Conservation (phyloP, 2,113 vertebrate genomes). For the Romanogobio albipinnatus region DNA sequence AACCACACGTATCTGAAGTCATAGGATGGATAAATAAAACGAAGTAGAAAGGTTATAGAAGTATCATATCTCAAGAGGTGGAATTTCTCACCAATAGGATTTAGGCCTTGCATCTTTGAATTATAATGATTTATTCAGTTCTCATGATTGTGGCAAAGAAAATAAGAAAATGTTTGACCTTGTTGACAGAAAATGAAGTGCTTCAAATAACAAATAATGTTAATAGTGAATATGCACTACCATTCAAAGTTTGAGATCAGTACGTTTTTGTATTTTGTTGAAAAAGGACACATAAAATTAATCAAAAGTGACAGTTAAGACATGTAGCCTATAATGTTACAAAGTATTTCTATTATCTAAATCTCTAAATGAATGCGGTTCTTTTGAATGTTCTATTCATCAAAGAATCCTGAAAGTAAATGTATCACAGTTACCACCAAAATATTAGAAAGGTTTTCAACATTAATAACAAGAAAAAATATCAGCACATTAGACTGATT, state of each 20-base stretch:
- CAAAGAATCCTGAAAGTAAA: background rate
- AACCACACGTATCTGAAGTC: background rate
- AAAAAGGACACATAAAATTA: background rate
- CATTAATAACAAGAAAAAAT: background rate
- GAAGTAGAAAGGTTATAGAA: background rate
- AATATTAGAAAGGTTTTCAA: background rate
- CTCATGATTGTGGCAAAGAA: background rate
- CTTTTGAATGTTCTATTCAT: background rate
- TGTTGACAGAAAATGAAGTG: background rate
- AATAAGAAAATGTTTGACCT: background rate
- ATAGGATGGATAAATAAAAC: constrained; percentile 16
- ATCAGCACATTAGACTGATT: background rate
- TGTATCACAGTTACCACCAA: background rate
- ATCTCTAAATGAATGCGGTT: background rate
- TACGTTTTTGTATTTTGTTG: background rate
- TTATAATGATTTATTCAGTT: background rate
- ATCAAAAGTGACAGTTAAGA: background rate
- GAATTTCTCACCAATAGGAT: background rate
- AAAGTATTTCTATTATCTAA: background rate
- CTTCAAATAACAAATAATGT: background rate
- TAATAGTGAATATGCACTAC: background rate
- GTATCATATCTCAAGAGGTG: background rate
- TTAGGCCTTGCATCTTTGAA: background rate
- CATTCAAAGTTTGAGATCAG: background rate
- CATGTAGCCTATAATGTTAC: background rate